Base-by-base conservation (phyloP, 2,888 invertebrate genomes). In the Myathropa florea region DNA sequence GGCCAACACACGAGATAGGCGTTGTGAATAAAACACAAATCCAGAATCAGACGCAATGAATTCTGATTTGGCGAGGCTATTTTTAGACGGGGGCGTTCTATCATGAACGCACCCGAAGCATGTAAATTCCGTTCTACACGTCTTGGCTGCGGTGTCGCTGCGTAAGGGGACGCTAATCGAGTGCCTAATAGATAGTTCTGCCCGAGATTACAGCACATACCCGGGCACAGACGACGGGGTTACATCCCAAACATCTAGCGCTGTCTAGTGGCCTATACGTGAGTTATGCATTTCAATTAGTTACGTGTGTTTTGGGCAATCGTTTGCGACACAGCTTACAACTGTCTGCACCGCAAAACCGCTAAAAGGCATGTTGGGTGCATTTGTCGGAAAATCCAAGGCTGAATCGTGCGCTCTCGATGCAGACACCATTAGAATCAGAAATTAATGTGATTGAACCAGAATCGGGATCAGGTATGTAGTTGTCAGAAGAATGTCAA, bases 61-160 rank as follows among this genome's bases (percentile, higher is more conserved):
- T 73, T 76, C 77, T 77, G 68, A 82, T 77, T 82, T 73, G 68
- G 67, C 28, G 53, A 14, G 10, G 67, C 82, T 85, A 85, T 85
- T 82, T 85, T 77, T 85, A 85, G 81, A 67, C 14, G n/a, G 46
- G 28, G 65, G 68, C 57, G 76, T 55, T 55, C 63, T 72, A 57
- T 53, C 63, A n/a, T 24, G 68, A 68, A 85, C 82, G 85, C 85
- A 85, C 77, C 77, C 53, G 60, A 63, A 60, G 36, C 53, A 36
- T 59, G 67, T 61, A 39, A 61, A 77, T 39, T 23, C 39, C 61
- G n/a, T 70, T 75, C 28, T 26, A 36, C 57, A 24, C 63, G 28
- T 24, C 64, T 57, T 55, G 55, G n/a, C 36, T 24, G 68, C 33
- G 64, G 39, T 30, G 39, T 21, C 21, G 26, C 30, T 80, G 75